Evolutionary conservation across 2,113 vertebrate species (phyloP), one percentile per base, ranked within the genome.

Genomic region (Prunella himalayana): DNA sequence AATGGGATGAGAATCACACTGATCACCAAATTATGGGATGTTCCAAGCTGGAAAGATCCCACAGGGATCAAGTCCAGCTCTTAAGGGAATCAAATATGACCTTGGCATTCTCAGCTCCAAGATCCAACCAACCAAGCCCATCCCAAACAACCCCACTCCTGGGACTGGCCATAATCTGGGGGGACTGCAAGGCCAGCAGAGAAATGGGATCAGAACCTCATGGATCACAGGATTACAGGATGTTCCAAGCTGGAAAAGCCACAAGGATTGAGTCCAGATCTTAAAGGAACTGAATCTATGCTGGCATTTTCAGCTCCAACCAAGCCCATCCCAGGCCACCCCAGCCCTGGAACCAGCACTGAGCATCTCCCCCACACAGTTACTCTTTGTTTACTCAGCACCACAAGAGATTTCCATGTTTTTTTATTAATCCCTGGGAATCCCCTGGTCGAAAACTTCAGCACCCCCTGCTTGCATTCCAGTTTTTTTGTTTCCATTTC

Each of bases 281-380:
- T 30, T 4, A 10, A 30, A 5, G 19, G 11, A 59, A 30, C 9
- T 3, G 3, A 73, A 35, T 13, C 6, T 8, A 16, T 15, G 15
- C 11, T 4, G 15, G 33, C 4, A 2, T 47, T 59, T 3, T 47
- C 54, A 59, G 5, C 41, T 59, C 41, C 42, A 9, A 8, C 17
- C 30, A 4, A 44, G 9, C 19, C 33, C 33, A 44, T 22, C 50
- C 50, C 27, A 15, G 17, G 2, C 28, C 49, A 23, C 20, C 6
- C 19, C 70, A 35, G 3, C 21, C 25, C 53, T 33, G 99, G 99
- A 35, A 98, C 98, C 99, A 98, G 60, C 60, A 2, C 51, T 8
- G 45, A 45, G 69, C 10, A 21, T 6, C 11, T 54, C 7, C 27
- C 5, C 6, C 5, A 0, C 2, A 1, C 21, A 39, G 56, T 25